Evolutionary conservation across 2,113 vertebrate genomes (phyloP).

Genomic region (Chunga burmeisteri): DNA sequence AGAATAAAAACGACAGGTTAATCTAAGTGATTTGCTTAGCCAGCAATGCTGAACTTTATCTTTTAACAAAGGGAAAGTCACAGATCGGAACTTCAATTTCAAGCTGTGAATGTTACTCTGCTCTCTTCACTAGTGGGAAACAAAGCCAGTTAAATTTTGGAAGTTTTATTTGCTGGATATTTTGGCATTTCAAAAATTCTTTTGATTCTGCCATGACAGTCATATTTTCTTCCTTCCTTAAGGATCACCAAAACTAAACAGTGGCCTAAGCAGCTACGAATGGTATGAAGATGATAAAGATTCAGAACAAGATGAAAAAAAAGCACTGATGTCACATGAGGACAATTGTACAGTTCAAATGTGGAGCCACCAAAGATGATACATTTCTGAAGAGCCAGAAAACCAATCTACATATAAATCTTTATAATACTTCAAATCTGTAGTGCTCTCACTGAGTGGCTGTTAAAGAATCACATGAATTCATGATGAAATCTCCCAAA

Average conservation of each 20-base stretch:
- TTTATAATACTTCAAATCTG: neutral
- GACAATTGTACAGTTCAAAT: neutral
- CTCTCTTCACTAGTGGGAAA: neutral
- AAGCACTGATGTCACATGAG: neutral
- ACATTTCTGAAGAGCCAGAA: neutral
- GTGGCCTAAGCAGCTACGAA: neutral
- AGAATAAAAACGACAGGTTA: neutral
- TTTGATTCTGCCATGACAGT: neutral
- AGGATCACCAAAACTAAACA: neutral
- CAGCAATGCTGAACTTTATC: neutral
- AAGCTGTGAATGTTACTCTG: neutral
- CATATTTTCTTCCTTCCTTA: neutral
- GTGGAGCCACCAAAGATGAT: neutral
- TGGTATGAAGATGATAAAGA: neutral
- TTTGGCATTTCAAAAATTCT: neutral
- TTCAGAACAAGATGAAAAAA: neutral
- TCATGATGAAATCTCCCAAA: neutral
- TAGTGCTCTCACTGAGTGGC: neutral
- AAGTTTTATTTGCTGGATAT: neutral
- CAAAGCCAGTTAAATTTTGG: neutral
- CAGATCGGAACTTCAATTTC: neutral
- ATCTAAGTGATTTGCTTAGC: neutral
- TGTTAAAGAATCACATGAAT: neutral
- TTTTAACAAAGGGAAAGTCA: neutral
- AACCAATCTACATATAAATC: neutral